Evolutionary conservation across 2,888 invertebrate species (phyloP), one percentile per base, ranked within the genome.

Genomic region (Clunio marinus): DNA sequence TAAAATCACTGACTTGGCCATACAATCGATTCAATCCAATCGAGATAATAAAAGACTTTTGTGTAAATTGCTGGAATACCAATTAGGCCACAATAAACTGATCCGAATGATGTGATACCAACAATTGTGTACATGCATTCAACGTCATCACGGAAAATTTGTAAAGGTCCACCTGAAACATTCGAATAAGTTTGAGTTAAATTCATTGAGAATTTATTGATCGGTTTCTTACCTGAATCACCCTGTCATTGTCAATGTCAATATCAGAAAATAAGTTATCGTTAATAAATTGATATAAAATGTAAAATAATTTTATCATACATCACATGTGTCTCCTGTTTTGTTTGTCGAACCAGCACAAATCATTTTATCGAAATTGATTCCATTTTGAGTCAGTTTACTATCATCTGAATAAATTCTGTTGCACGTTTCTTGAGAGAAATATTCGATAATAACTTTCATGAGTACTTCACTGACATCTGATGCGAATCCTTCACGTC

Each of bases 61-160:
- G 63, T 63, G 17, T 63, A 63, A 8, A 63, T 63, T 1, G 63
- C 63, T 1, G 66, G 66, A 1, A 66, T 45, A 0, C 66, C 66
- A 1, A 45, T 24, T 4, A 17, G 4, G 15, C 66, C 66, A 55
- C 66, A 66, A 55, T 66, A 55, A 24, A 27, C 37, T 17, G n/a
- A 35, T n/a, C 66, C 66, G 15, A 66, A 66, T 1, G 66, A 66
- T 28, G 66, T 66, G 4, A 66, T 15, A 7, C 66, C 66, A 24
- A 66, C n/a, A 13, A 55, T 22, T 13, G 55, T 55, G 27, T 66
- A 66, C 66, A 55, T 66, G 35, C 66, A 66, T 32, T 51, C 15
- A 8, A 51, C 35, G 5, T 55, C 51, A 28, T 4, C 5, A n/a
- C 17, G 5, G n/a, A 20, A 66, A 15, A 55, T 66, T 32, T 66